Evolutionary conservation across 2,888 invertebrate genomes (phyloP), one percentile per base, ranked within the genome.

Genomic region (Nomada hirtipes): DNA sequence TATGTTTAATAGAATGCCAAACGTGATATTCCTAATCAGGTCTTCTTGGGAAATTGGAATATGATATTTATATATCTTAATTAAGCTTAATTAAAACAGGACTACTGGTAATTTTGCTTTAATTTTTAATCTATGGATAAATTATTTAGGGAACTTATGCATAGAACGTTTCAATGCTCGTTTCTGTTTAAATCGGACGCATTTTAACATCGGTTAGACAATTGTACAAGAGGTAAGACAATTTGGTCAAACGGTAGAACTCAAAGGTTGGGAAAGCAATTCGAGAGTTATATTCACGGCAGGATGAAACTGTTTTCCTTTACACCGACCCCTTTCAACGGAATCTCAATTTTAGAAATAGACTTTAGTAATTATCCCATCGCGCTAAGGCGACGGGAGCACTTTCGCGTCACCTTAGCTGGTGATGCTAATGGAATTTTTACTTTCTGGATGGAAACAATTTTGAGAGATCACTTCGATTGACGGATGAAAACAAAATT

Each of bases 301-400:
- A 23, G 3, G 23, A 26, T 23, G 55, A 44, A 57, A 69, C 68
- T 69, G 23, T 44, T 44, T 68, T 26, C 23, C 23, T 44, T 36
- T 20, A 36, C 42, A 26, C 18, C 23, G 42, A 44, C 23, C 7
- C 42, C 23, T 67, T 53, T 57, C 18, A 7, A 13, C 2, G 52
- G 4, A 36, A 65, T 69, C 42, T 69, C 55, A 57, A 69, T 69
- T 69, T 69, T 55, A 44, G 42, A 23, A 55, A 55, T 44, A 55
- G 53, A 57, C 42, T 42, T 69, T 26, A 57, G 23, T 55, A 23
- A 26, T 69, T 57, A 69, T 20, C 20, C 53, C 15, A 20, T 50
- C 20, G 20, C 13, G 36, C 20, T 53, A 20, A 18, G 36, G 50
- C 20, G 15, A 10, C 65, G 26, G 29, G 9, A 67, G 20, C 20